Evolutionary conservation across 2,113 vertebrate species (phyloP).

Genomic region (Strix uralensis): DNA sequence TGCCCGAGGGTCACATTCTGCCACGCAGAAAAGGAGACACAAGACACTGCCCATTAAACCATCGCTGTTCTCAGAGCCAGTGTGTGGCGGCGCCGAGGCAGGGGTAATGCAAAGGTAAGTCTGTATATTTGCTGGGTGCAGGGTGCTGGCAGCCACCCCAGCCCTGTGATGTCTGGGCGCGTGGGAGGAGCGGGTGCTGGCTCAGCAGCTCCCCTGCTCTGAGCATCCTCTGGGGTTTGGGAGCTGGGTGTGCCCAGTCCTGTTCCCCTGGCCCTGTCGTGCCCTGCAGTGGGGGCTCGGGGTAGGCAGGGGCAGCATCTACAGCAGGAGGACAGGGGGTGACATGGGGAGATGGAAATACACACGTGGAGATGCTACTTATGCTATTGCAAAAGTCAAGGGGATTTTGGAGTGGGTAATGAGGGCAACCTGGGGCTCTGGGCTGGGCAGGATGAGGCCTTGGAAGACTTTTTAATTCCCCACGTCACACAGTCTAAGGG

Average conservation of each 20-base stretch:
- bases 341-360: background rate
- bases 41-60: background rate
- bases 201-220: background rate
- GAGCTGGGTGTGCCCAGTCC: background rate
- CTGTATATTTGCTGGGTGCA: background rate
- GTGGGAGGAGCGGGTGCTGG: background rate
- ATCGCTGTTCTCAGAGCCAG: rapidly evolving
- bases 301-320: background rate
- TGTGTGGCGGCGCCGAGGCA: background rate
- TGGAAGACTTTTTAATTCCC: background rate
- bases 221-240: background rate
- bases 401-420: background rate
- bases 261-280: rapidly evolving
- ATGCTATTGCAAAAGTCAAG: background rate
- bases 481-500: rapidly evolving
- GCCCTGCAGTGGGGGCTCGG: rapidly evolving
- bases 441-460: background rate
- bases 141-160: background rate
- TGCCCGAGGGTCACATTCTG: rapidly evolving
- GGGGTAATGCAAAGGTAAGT: background rate
- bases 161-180: rapidly evolving
- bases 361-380: background rate
- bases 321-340: background rate
- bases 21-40: rapidly evolving
- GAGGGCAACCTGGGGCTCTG: background rate